These are phyloP conservation scores for Polypterus senegalus DNA, from an alignment of 2,113 vertebrate species.

Conservation along the genomic window DNA sequence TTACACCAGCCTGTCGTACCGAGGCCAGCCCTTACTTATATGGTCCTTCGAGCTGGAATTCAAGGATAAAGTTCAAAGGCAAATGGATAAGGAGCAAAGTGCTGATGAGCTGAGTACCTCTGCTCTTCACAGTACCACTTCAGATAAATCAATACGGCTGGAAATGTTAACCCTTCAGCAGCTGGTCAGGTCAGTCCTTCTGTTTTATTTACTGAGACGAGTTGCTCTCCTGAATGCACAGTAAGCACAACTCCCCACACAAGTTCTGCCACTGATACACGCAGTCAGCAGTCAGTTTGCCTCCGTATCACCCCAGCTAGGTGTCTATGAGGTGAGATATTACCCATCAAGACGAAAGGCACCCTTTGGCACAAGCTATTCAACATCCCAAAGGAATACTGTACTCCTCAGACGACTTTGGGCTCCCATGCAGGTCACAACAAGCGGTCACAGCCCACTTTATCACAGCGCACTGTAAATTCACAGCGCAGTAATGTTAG, in stretches of 20 bases:
- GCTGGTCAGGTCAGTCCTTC: not conserved
- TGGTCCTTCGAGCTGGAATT: not conserved
- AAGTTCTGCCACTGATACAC: not conserved
- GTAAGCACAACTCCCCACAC: not conserved
- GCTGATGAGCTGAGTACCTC: not conserved
- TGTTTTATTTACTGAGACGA: not conserved
- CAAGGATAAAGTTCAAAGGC: not conserved
- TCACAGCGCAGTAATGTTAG: not conserved
- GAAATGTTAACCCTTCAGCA: not conserved
- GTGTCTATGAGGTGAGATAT: not conserved
- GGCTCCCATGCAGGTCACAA: not conserved
- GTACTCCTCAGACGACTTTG: not conserved
- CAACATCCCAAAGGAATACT: not conserved
- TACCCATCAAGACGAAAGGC: not conserved
- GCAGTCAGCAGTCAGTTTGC: not conserved
- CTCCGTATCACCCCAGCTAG: not conserved
- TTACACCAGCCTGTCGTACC: no score
- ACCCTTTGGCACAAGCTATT: not conserved
- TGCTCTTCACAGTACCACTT: not conserved
- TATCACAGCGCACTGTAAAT: not conserved
- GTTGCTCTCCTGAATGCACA: no score
- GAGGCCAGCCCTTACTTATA: not conserved
- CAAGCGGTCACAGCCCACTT: not conserved
- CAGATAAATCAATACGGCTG: not conserved
- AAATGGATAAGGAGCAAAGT: not conserved